These are phyloP conservation scores for Holothuria glaberrima DNA, from an alignment of 35 echinoderm and acorn worm species.

Conservation along the genomic window DNA sequence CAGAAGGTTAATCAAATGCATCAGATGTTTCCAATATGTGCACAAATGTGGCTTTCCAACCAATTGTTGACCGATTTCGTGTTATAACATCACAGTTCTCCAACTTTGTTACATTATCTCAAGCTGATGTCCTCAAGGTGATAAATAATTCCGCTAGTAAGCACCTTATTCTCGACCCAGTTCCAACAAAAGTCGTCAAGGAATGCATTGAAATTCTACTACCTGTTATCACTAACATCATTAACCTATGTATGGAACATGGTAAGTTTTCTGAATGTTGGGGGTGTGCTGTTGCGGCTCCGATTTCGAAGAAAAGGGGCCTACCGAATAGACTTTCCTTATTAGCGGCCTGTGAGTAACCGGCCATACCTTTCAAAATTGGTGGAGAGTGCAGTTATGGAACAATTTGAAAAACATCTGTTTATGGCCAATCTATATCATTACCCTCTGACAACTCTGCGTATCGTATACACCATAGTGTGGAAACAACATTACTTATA, in stretches of 20 bases:
- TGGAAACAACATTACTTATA: background rate
- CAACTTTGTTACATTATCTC: slow-evolving; percentile 2
- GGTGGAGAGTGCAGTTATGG: too few relatives aligned
- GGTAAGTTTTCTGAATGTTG: too few relatives aligned
- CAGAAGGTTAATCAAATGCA: too few relatives aligned
- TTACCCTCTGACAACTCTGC: too few relatives aligned
- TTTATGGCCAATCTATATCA: too few relatives aligned
- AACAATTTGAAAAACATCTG: too few relatives aligned
- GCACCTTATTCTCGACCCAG: slow-evolving; percentile 1
- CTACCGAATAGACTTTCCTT: background rate
- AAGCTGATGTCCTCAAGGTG: background rate
- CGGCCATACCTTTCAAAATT: too few relatives aligned
- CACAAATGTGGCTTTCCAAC: background rate
- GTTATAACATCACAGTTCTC: slow-evolving; percentile 21
- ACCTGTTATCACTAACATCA: too few relatives aligned
- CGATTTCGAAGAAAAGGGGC: background rate
- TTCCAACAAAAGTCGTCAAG: background rate
- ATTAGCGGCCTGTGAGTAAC: slow-evolving; percentile 25
- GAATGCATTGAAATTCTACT: slow-evolving; percentile 31
- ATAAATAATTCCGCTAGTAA: slow-evolving; percentile 5
- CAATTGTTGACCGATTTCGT: background rate
- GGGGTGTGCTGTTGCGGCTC: too few relatives aligned
- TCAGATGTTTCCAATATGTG: too few relatives aligned
- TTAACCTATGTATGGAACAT: too few relatives aligned
- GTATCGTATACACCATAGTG: too few relatives aligned